Base-by-base conservation (phyloP, 2,888 invertebrate genomes). In the Drosophila rellima region DNA sequence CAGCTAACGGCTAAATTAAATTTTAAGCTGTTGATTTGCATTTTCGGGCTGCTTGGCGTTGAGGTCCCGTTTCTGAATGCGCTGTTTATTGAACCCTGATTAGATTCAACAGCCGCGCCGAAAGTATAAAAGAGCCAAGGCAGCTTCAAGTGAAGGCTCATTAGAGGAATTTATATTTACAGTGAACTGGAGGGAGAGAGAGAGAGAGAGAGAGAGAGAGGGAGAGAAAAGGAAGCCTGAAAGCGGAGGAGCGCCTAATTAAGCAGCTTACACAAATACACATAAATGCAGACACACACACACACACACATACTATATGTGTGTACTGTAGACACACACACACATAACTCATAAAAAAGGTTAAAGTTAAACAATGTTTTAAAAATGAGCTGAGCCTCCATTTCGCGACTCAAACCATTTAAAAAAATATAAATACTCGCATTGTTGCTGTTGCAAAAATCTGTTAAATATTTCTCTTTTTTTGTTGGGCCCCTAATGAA, bases 21-120 rank as follows among this genome's bases (percentile, higher is more conserved):
- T 88, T 89, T 85, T 89, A 85, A 89, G 85, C 85, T 89, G 85
- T 85, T 85, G 78, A 88, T 89, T 85, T 89, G 80, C 90, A 85
- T 89, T 88, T 85, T 59, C 59, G 63, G 80, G 51, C 73, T 62
- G 47, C 42, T 39, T 26, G 42, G 47, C 39, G 13, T 39, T 33
- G 7, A 56, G 55, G 60, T 42, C 13, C 52, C 45, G 67, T n/a
- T n/a, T n/a, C n/a, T n/a, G n/a, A n/a, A 61, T 39, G 35, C 42
- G 61, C 72, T 71, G 89, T 84, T 78, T 89, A 84, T 84, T 82
- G 89, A 84, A 85, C 88, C 82, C 75, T 89, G 88, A 84, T 87
- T 81, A 69, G 67, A 73, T 65, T 67, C 65, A 45, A 39, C 50
- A 63, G 79, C 69, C 68, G 33, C 50, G 63, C 29, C 60, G 37